Percentiles rank a stretch among this genome's conserved stretches.
Evolutionary conservation across 1,140 invertebrate genomes (phyloP).

Genomic region (Pseudomyrmex concolor): DNA sequence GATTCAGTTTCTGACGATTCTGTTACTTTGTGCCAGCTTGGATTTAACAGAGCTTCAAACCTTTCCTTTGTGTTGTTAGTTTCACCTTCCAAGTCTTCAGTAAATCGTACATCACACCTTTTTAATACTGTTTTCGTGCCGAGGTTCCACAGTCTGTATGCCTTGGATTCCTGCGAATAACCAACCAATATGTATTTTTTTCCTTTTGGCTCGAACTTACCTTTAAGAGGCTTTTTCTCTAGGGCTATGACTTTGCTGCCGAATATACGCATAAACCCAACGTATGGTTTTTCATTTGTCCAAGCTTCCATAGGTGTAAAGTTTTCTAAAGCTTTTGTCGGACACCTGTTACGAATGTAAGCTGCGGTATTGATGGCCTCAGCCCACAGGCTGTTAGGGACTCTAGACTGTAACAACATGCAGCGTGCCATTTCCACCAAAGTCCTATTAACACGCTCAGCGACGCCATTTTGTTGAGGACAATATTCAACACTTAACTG

Average conservation of each 20-base stretch:
- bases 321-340: too few species aligned
- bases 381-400: too few species aligned
- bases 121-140: slow-evolving; percentile 14
- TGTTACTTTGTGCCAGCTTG: not conserved
- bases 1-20: not conserved
- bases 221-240: slow-evolving; percentile 60
- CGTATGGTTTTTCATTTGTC: slow-evolving; percentile 35
- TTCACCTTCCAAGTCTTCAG: not conserved
- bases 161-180: slow-evolving; percentile 42
- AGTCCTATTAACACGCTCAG: too few species aligned
- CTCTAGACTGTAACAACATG: too few species aligned
- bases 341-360: too few species aligned
- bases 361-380: too few species aligned
- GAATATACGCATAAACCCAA: slow-evolving; percentile 73
- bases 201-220: slow-evolving; percentile 66
- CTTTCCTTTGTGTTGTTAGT: not conserved
- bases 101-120: slow-evolving; percentile 16
- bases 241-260: slow-evolving; percentile 68
- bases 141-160: slow-evolving; percentile 39
- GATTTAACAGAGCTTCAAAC: not conserved
- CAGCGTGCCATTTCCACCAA: too few species aligned
- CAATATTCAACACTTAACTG: too few species aligned
- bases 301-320: slow-evolving; percentile 54
- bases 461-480: too few species aligned
- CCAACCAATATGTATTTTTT: slow-evolving; percentile 36